Percentiles rank a stretch among this genome's conserved stretches.
Evolutionary conservation across 2,797 vertebrate species (phyloP).

Genomic region (Halcyon leucocephala): DNA sequence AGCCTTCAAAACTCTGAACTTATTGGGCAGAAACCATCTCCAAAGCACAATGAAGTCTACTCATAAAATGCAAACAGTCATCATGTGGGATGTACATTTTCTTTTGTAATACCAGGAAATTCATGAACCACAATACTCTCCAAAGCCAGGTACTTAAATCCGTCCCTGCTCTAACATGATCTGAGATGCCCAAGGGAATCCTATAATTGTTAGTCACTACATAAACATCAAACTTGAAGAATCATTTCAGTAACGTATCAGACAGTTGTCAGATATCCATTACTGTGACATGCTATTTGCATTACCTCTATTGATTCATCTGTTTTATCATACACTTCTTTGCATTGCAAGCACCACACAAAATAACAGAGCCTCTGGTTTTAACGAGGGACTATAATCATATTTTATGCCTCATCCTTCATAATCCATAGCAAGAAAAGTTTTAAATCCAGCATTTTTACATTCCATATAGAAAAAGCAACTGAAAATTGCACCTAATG

Average conservation of each 20-base stretch:
- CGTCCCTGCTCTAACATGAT: rapidly evolving
- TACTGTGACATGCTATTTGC: not conserved
- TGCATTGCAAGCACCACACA: not conserved
- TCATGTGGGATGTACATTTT: not conserved
- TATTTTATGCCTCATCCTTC: not conserved
- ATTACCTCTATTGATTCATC: not conserved
- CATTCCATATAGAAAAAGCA: not conserved
- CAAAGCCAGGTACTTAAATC: not conserved
- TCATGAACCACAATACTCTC: rapidly evolving
- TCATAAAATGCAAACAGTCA: not conserved
- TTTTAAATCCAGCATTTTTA: not conserved
- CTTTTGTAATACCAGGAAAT: not conserved
- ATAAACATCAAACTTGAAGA: not conserved
- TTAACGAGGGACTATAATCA: not conserved
- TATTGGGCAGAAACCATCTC: not conserved
- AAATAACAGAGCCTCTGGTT: not conserved
- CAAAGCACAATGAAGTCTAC: not conserved
- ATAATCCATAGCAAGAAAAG: not conserved
- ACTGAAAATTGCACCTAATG: not conserved
- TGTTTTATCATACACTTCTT: not conserved
- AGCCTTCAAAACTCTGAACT: not conserved
- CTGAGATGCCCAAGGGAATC: not conserved
- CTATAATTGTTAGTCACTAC: not conserved
- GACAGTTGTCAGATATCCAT: not conserved
- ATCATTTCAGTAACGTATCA: not conserved